Evolutionary conservation across 1,140 invertebrate genomes (phyloP).

Genomic region (Eurytemora carolleeae): DNA sequence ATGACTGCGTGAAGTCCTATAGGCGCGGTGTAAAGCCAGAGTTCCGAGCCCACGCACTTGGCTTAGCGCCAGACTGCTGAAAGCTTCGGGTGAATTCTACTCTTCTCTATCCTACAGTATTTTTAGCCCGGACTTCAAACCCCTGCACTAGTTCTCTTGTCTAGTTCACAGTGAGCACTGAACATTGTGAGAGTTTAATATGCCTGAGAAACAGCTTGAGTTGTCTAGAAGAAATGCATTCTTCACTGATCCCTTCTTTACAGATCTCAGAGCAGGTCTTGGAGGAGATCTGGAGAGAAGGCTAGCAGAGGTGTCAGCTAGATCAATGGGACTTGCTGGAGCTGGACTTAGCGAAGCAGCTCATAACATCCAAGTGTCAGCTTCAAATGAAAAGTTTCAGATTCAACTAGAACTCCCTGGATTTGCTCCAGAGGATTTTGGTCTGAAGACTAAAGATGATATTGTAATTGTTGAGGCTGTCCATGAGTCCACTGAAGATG

Average conservation of each 20-base stretch:
- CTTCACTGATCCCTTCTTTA: conserved; percentile 11
- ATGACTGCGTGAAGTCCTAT: too few relatives aligned
- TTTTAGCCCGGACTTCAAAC: too few relatives aligned
- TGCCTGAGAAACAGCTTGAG: not conserved
- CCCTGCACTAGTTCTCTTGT: too few relatives aligned
- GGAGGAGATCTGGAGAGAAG: conserved; percentile 2
- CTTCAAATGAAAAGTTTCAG: conserved; percentile 13
- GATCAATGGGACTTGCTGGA: not conserved
- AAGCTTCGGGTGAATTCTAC: too few relatives aligned
- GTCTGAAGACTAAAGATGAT: conserved; percentile 14
- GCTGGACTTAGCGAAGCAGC: conserved; percentile 4
- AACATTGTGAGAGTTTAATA: too few relatives aligned
- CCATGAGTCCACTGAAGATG: conserved; percentile 3
- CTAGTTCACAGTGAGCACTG: too few relatives aligned
- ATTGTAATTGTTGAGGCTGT: conserved; percentile 11
- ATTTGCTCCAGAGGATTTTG: conserved; percentile 11
- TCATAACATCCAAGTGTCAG: conserved; percentile 12
- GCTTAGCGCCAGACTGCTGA: too few relatives aligned
- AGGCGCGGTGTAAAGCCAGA: too few relatives aligned
- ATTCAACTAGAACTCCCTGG: conserved; percentile 14
- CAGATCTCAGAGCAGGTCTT: not conserved
- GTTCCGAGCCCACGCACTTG: too few relatives aligned
- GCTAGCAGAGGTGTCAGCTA: conserved; percentile 2
- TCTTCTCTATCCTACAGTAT: too few relatives aligned
- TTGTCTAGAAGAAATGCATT: conserved; percentile 6